A percentile compares a stretch with the other conserved stretches of the same genome.
Conservation (phyloP, 1,140 invertebrate genomes). For the Drosophila orosa region DNA sequence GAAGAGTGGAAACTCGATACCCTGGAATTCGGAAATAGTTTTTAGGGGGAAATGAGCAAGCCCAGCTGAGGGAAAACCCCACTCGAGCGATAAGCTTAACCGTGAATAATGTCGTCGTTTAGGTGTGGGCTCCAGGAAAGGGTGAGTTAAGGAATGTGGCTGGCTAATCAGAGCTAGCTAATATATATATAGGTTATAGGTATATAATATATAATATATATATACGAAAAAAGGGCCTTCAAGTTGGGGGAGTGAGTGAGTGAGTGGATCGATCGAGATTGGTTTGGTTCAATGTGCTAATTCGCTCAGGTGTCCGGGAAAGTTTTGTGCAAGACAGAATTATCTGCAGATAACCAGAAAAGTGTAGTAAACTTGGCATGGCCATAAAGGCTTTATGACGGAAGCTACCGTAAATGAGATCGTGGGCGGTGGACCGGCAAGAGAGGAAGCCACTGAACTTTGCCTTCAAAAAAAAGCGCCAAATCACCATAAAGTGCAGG, state of each 20-base stretch:
- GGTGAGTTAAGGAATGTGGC: not conserved
- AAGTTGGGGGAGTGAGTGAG: not conserved
- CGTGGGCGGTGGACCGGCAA: slow-evolving; percentile 2
- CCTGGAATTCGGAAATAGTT: slow-evolving; percentile 20
- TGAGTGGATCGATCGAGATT: slow-evolving; percentile 19
- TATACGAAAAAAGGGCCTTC: not conserved
- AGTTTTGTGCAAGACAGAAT: slow-evolving; percentile 21
- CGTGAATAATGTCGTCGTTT: slow-evolving; percentile 8
- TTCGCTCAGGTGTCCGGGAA: slow-evolving; percentile 15
- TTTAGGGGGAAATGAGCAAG: not conserved
- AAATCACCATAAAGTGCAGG: slow-evolving; percentile 10
- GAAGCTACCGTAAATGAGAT: not conserved
- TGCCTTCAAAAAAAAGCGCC: slow-evolving; percentile 6
- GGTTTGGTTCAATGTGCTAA: slow-evolving; percentile 25
- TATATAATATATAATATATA: not conserved
- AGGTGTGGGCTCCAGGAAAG: slow-evolving; percentile 2
- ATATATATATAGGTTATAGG: not conserved
- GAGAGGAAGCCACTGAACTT: slow-evolving; percentile 2
- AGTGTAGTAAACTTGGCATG: slow-evolving; percentile 3
- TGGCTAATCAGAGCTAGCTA: not conserved
- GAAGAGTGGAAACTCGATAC: not conserved
- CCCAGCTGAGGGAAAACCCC: slow-evolving; percentile 19
- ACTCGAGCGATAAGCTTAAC: slow-evolving; percentile 12
- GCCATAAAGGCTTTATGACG: slow-evolving; percentile 15
- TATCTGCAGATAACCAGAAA: slow-evolving; percentile 38